Evolutionary conservation across 2,888 invertebrate species (phyloP).

Genomic region (Lycocerus yunnanus): DNA sequence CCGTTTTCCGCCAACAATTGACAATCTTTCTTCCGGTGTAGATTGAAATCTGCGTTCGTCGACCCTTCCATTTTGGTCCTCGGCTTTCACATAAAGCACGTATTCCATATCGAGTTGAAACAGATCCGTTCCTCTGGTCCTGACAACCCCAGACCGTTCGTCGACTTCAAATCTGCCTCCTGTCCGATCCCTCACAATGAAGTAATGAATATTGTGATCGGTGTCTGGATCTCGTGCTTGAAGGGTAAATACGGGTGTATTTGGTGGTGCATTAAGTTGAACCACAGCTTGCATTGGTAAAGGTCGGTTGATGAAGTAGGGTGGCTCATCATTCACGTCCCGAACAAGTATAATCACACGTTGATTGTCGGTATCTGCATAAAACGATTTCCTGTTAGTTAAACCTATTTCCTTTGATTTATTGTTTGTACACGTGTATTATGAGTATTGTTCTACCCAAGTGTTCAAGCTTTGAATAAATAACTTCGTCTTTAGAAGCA

Average conservation of each 20-base stretch:
- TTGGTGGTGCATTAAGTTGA: conserved; percentile 92
- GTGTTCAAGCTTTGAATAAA: background rate
- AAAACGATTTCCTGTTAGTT: conserved; percentile 12
- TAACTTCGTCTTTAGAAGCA: background rate
- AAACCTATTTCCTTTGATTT: conserved; percentile 45
- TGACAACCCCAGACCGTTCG: conserved; percentile 88
- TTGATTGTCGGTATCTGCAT: conserved; percentile 89
- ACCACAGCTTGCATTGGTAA: conserved; percentile 97
- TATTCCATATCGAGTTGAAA: conserved; percentile 97
- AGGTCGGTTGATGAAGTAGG: conserved; percentile 96
- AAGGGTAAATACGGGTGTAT: conserved; percentile 95
- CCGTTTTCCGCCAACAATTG: conserved; percentile 95
- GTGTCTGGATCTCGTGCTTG: conserved; percentile 97
- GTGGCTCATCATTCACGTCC: conserved; percentile 96
- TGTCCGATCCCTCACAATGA: conserved; percentile 90
- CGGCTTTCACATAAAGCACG: conserved; percentile 93
- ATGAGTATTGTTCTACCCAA: background rate
- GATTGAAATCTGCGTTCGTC: conserved; percentile 89
- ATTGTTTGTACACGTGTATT: background rate
- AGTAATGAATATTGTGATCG: conserved; percentile 94
- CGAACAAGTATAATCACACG: conserved; percentile 93
- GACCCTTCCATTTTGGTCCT: conserved; percentile 93
- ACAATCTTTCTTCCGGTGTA: conserved; percentile 87
- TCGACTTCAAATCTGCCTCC: conserved; percentile 78
- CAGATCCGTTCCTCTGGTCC: conserved; percentile 88